phyloP scores from a whole-genome alignment of 2,797 vertebrate genomes.

The Otus scops region DNA sequence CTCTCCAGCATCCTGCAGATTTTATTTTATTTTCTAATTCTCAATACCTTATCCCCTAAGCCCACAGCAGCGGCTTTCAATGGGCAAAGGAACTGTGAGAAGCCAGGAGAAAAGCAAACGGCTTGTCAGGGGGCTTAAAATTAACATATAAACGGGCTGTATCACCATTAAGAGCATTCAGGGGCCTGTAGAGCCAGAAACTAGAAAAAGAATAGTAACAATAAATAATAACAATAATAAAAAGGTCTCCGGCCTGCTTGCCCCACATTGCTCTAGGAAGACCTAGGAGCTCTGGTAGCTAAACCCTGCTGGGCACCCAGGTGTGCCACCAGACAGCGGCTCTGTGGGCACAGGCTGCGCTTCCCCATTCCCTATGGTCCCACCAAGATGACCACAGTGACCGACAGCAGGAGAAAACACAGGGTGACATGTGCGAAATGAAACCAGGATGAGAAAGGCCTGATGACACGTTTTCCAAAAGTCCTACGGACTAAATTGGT shows the following conservation, averaged over 20 bases:
- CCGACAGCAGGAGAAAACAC: neutral
- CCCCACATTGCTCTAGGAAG: neutral
- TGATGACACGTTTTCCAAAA: neutral
- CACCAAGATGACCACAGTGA: neutral
- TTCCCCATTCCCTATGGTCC: accelerated
- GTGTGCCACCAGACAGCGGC: accelerated
- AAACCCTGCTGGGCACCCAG: neutral
- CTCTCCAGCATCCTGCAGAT: slow-evolving; percentile 30
- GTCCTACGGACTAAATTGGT: neutral
- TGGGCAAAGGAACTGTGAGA: neutral
- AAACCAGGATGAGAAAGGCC: neutral
- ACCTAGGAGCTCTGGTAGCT: neutral
- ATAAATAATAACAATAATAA: neutral
- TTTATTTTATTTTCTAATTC: slow-evolving; percentile 52
- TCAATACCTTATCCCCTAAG: slow-evolving; percentile 40
- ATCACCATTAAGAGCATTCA: slow-evolving; percentile 18
- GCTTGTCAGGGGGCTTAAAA: slow-evolving; percentile 41
- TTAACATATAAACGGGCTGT: slow-evolving; percentile 39
- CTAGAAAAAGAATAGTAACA: neutral
- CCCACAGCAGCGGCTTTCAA: neutral
- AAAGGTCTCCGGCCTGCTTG: neutral
- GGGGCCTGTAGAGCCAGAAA: slow-evolving; percentile 7
- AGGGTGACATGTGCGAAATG: accelerated
- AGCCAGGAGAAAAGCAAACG: slow-evolving; percentile 42
- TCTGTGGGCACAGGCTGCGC: neutral